Evolutionary conservation across 2,113 vertebrate species (phyloP), one percentile per base, ranked within the genome.

Genomic region (Coryphaenoides rupestris): DNA sequence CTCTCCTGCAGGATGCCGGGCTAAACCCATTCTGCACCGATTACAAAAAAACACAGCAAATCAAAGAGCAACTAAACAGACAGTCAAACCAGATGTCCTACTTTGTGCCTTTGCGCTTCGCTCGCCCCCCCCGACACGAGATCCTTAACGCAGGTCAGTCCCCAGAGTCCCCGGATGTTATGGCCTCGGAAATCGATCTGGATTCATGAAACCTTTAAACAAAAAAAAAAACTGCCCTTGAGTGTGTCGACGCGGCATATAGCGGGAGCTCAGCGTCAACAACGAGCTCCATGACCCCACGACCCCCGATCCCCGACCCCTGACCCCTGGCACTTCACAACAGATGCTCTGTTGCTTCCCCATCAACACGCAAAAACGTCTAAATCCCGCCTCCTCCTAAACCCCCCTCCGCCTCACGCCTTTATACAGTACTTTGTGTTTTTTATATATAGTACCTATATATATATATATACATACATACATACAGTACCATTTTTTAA

Each of bases 361-460:
- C 33, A 40, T 40, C 33, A 40, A 40, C 33, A 40, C 33, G 33
- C 33, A 2, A 12, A 40, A 40, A 40, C 33, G 74, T 65, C 68
- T 86, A 83, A 68, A 87, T 68, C 55, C 3, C 26, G 19, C 19
- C 21, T 26, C 33, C 12, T n/a, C 19, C n/a, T 50, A 3, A 50
- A 50, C n/a, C 47, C 47, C 3, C 15, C 47, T 50, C 40, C 13
- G 5, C 40, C n/a, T n/a, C 79, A 85, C 65, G 67, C 70, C 83
- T 89, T 89, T 87, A 69, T 85, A n/a, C n/a, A n/a, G n/a, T n/a
- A 89, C 78, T 82, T 84, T 82, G 77, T 86, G 79, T 81, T 84
- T 66, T 87, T 84, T 85, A n/a, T n/a, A n/a, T n/a, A n/a, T n/a
- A n/a, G n/a, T n/a, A n/a, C n/a, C n/a, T n/a, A n/a, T 77, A 84